A percentile compares a stretch with the other conserved stretches of the same genome.
Evolutionary conservation across 2,888 invertebrate species (phyloP).

Genomic region (Cryptocephalus moraei): DNA sequence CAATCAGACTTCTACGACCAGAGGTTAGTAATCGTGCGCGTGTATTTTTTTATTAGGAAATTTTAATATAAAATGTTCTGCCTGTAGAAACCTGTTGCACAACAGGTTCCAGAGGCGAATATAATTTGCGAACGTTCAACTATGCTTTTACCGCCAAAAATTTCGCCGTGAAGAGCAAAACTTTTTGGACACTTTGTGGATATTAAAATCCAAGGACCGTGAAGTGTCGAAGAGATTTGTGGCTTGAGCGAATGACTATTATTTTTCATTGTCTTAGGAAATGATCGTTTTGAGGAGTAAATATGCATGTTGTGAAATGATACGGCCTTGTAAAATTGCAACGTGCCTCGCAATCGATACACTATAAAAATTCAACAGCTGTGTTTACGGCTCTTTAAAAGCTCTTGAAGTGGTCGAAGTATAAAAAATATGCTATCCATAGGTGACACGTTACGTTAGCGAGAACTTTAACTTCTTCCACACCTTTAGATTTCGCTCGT

Average conservation of each 20-base stretch:
- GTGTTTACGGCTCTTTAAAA: constrained; percentile 22
- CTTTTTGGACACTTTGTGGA: constrained; percentile 7
- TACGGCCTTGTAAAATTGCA: constrained; percentile 25
- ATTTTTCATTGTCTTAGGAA: constrained; percentile 2
- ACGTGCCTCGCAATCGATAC: constrained; percentile 28
- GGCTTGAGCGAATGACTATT: neutral
- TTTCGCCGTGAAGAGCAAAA: too few species aligned
- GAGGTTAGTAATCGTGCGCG: constrained; percentile 7
- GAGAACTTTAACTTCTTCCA: constrained; percentile 4
- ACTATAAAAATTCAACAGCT: constrained; percentile 28
- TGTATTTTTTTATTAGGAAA: too few species aligned
- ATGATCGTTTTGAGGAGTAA: constrained; percentile 7
- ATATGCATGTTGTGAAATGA: constrained; percentile 19
- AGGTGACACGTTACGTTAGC: too few species aligned
- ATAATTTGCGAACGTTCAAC: too few species aligned
- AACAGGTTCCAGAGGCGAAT: neutral
- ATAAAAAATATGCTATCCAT: constrained; percentile 10
- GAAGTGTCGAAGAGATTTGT: constrained; percentile 3
- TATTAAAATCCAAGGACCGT: constrained; percentile 4
- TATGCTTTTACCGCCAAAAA: too few species aligned
- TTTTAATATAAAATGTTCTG: too few species aligned
- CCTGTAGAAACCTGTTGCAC: neutral
- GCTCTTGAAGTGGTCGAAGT: constrained; percentile 7
- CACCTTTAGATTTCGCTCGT: constrained; percentile 1
- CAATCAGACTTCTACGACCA: constrained; percentile 3